These are phyloP conservation scores for Phrynocephalus vlangalii DNA, from an alignment of 2,797 vertebrate species.

Conservation along the genomic window DNA sequence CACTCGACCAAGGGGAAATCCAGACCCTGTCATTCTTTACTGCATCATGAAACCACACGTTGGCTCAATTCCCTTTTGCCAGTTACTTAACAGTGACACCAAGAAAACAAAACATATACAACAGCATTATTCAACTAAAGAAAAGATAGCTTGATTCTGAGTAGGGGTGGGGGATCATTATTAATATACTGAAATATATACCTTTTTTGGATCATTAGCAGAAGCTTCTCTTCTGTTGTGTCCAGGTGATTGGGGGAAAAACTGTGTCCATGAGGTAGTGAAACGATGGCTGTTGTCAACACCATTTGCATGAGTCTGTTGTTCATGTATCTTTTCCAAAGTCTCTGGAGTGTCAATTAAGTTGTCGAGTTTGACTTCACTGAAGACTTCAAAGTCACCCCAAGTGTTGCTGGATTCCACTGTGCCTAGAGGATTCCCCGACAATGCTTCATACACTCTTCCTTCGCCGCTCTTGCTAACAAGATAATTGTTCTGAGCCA, in stretches of 20 bases:
- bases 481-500: conserved; percentile 7
- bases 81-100: not conserved
- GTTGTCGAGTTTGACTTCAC: conserved; percentile 49
- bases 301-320: not conserved
- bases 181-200: conserved; percentile 53
- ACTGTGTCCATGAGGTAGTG: not conserved
- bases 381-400: conserved; percentile 78
- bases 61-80: not conserved
- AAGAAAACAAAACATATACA: not conserved
- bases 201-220: conserved; percentile 39
- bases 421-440: conserved; percentile 2
- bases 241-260: conserved; percentile 16
- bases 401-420: conserved; percentile 65
- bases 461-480: accelerated
- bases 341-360: conserved; percentile 27
- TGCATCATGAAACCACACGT: not conserved
- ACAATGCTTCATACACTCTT: not conserved
- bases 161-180: not conserved
- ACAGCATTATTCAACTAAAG: not conserved
- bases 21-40: not conserved
- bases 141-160: not conserved
- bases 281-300: accelerated
- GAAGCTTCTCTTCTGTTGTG: not conserved
- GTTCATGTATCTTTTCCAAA: conserved; percentile 26
- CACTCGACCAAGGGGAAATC: not conserved